Conservation (phyloP, 53 echinoderm and acorn worm species). For the Henricia sp. region DNA sequence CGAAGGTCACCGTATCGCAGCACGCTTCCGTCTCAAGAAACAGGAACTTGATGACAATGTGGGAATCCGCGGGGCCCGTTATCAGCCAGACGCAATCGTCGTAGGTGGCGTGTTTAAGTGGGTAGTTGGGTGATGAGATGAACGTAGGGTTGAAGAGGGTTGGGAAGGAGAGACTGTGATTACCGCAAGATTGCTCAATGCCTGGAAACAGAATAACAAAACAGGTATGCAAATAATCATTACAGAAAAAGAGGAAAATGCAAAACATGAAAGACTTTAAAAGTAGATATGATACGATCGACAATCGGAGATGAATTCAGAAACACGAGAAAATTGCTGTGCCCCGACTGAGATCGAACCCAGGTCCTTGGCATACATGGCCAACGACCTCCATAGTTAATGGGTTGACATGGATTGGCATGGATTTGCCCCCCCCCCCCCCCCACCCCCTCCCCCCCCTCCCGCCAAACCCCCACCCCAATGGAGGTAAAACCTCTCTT, state of each 20-base stretch:
- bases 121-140: slow-evolving; percentile 44
- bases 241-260: neutral
- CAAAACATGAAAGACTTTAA: no score
- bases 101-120: neutral
- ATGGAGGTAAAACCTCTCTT: no score
- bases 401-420: no score
- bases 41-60: slow-evolving; percentile 40
- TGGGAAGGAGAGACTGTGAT: neutral
- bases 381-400: no score
- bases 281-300: no score
- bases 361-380: no score
- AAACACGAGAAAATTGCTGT: no score
- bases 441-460: no score
- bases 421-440: no score
- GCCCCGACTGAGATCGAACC: no score
- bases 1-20: slow-evolving; percentile 48
- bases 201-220: neutral
- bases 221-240: neutral
- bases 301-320: no score
- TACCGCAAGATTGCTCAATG: slow-evolving; percentile 25
- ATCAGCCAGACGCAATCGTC: slow-evolving; percentile 49
- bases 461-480: no score
- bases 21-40: slow-evolving; percentile 2
- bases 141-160: slow-evolving; percentile 11
- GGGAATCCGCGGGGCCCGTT: neutral